Evolutionary conservation across 2,113 vertebrate species (phyloP), one percentile per base, ranked within the genome.

Genomic region (Ochotona princeps): DNA sequence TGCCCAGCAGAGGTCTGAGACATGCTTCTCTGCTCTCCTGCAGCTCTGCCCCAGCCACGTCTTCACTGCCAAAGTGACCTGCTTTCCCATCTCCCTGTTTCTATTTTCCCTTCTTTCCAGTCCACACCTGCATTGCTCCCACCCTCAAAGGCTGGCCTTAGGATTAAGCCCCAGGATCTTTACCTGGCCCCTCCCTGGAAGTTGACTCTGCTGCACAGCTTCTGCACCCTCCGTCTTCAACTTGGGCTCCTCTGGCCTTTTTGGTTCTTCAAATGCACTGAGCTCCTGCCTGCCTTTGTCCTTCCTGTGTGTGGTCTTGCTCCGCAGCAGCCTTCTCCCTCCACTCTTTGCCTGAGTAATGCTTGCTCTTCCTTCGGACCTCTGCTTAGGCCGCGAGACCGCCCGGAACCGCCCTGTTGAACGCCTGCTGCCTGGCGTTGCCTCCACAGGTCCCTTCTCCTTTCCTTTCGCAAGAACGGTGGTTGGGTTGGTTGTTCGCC

Each of bases 361-460:
- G 14, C 54, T 18, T 57, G 54, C 54, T 57, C 18, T 18, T 85
- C 28, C 38, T 63, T 51, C 49, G 15, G 57, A 38, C 38, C 23
- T 79, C 23, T 25, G 17, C 44, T 78, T 4, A 9, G 44, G 25
- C 38, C 30, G 21, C 61, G 28, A 67, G 7, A 8, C n/a, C 83
- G 95, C 57, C 17, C 69, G 78, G 87, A 96, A 83, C 25, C 3
- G 6, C 32, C 9, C 32, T 30, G 49, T 65, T 81, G 82, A 69
- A 85, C 76, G 69, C 18, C 87, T 44, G 73, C 35, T 61, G 47
- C 61, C 30, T 1, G 5, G 18, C 17, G 61, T 82, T 30, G 23
- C 63, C 47, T 47, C 35, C 15, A 8, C 7, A 7, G 61, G 26
- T 74, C 70, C 25, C 7, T 28, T 9, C 67, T 44, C 60, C 38